These are phyloP conservation scores for Melinaea marsaeus DNA, from an alignment of 2,888 invertebrate species.

Conservation along the genomic window DNA sequence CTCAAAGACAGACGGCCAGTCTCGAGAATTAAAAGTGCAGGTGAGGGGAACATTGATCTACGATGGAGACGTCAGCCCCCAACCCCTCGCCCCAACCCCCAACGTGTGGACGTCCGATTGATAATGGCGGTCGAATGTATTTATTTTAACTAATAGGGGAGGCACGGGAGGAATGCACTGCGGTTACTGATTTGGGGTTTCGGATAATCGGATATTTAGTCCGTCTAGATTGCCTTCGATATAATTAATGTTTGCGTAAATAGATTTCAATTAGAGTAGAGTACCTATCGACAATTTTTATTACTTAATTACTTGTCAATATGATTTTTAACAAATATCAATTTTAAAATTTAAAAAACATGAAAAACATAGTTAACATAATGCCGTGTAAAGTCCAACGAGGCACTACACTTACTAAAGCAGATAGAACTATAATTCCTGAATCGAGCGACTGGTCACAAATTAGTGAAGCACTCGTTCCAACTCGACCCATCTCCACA, in stretches of 20 bases:
- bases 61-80: slow-evolving; percentile 50
- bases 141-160: slow-evolving; percentile 40
- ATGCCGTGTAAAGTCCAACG: slow-evolving; percentile 34
- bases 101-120: slow-evolving; percentile 50
- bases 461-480: slow-evolving; percentile 62
- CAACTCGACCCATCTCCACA: slow-evolving; percentile 52
- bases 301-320: no score
- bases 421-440: slow-evolving; percentile 49
- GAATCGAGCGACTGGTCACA: slow-evolving; percentile 60
- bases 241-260: neutral
- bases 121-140: slow-evolving; percentile 40
- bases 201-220: slow-evolving; percentile 1
- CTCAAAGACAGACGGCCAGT: slow-evolving; percentile 40
- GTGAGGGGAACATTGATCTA: slow-evolving; percentile 73
- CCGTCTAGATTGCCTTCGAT: neutral
- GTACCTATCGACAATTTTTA: no score
- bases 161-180: slow-evolving; percentile 21
- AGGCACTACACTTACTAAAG: slow-evolving; percentile 19
- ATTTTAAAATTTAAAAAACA: neutral
- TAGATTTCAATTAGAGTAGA: no score
- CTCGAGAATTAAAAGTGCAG: slow-evolving; percentile 73
- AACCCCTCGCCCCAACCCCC: slow-evolving; percentile 38
- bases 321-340: no score
- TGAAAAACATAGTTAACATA: neutral
- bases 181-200: slow-evolving; percentile 3